A percentile compares a stretch with the other conserved stretches of the same genome.
Evolutionary conservation across 2,888 invertebrate species (phyloP).

Genomic region (Thymelicus sylvestris): DNA sequence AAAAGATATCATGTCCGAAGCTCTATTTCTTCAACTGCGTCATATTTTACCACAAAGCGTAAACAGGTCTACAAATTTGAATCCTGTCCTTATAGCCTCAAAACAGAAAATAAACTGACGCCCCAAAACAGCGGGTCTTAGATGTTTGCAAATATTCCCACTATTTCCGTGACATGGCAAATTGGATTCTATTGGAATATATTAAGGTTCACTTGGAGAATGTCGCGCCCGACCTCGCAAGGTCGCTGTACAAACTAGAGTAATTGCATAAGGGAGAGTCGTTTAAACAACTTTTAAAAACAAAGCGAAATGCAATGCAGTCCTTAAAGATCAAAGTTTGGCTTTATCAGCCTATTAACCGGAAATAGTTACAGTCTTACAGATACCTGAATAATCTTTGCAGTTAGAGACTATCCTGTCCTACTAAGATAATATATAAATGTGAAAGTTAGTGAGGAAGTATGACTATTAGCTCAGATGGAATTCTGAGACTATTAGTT

Average conservation of each 20-base stretch:
- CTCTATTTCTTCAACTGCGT: too few relatives aligned
- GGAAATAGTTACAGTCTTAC: neutral
- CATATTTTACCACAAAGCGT: too few relatives aligned
- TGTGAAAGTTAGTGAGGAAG: too few relatives aligned
- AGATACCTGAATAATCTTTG: too few relatives aligned
- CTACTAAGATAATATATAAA: too few relatives aligned
- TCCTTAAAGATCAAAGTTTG: too few relatives aligned
- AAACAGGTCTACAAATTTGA: neutral
- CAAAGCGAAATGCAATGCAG: conserved; percentile 8
- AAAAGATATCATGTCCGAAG: too few relatives aligned
- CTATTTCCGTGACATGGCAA: neutral
- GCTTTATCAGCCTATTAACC: neutral
- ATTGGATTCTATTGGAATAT: neutral
- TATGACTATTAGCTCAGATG: too few relatives aligned
- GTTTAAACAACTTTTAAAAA: conserved; percentile 21
- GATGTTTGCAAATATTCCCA: conserved; percentile 27
- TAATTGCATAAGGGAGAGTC: conserved; percentile 18
- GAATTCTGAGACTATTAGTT: too few relatives aligned
- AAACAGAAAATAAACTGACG: neutral
- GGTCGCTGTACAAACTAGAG: conserved; percentile 26
- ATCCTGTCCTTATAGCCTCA: neutral
- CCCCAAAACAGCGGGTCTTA: neutral
- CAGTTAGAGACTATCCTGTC: too few relatives aligned
- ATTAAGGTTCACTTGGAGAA: neutral
- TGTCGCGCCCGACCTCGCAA: conserved; percentile 16